phyloP scores from a whole-genome alignment of 2,113 vertebrate species.

The Cochlearius cochlearius region DNA sequence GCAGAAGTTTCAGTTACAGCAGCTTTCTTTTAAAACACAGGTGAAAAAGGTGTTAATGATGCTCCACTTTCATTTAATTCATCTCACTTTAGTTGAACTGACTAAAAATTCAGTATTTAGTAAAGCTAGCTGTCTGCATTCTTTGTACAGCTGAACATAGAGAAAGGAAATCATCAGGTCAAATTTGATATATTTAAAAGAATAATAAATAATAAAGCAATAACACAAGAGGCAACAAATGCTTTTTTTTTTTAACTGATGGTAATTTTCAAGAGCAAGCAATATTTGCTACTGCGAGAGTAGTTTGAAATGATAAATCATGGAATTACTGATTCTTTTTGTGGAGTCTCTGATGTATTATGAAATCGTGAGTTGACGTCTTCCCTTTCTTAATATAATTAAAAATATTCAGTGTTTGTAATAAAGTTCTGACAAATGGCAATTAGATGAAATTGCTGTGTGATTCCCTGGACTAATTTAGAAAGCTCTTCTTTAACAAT shows the following conservation, averaged over 20 bases:
- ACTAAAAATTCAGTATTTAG: not conserved
- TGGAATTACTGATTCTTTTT: not conserved
- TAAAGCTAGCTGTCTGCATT: not conserved
- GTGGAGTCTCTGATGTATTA: not conserved
- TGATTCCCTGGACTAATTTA: conserved; percentile 45
- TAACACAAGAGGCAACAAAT: not conserved
- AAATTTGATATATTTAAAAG: not conserved
- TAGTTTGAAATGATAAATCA: not conserved
- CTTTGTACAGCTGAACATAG: not conserved
- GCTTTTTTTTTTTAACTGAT: not conserved
- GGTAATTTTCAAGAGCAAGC: not conserved
- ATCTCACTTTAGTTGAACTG: not conserved
- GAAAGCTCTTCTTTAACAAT: conserved; percentile 17
- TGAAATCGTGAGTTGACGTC: not conserved
- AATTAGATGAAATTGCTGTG: conserved; percentile 52
- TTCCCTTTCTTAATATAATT: conserved; percentile 36
- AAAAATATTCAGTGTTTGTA: conserved; percentile 31
- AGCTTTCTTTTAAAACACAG: not conserved
- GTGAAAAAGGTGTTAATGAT: not conserved
- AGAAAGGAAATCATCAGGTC: not conserved
- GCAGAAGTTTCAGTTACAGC: not conserved
- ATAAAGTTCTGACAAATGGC: conserved; percentile 38
- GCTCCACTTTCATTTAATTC: not conserved
- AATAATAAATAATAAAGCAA: not conserved
- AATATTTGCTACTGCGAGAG: not conserved